phyloP scores from a whole-genome alignment of 2,888 invertebrate species.

The Melanophora roralis region DNA sequence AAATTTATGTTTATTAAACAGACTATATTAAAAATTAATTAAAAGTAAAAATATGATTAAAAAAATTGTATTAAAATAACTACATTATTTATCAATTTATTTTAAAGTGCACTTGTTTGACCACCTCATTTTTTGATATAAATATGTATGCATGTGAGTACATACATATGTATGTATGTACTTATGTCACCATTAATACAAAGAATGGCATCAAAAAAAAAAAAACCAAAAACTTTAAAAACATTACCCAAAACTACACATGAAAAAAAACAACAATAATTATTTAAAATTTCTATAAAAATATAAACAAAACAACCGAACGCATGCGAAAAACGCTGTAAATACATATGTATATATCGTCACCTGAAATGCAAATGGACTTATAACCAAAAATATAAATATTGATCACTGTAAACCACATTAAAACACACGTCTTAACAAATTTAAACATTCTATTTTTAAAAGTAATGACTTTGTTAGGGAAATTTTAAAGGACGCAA shows the following conservation, averaged over 20 bases:
- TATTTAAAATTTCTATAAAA: neutral
- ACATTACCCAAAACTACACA: slow-evolving; percentile 45
- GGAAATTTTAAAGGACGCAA: too few species aligned
- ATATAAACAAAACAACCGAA: slow-evolving; percentile 34
- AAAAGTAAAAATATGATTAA: neutral
- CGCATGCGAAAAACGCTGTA: neutral
- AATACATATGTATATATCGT: too few species aligned
- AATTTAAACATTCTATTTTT: too few species aligned
- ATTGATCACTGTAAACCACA: too few species aligned
- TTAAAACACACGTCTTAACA: too few species aligned
- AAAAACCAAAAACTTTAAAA: slow-evolving; percentile 56
- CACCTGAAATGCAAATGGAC: too few species aligned
- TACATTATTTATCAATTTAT: slow-evolving; percentile 70
- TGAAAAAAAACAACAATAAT: slow-evolving; percentile 10
- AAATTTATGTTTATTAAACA: neutral
- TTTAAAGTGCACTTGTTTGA: slow-evolving; percentile 74
- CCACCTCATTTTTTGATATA: slow-evolving; percentile 71
- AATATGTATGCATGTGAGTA: too few species aligned
- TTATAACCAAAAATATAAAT: too few species aligned
- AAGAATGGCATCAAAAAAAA: slow-evolving; percentile 56
- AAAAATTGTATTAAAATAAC: neutral
- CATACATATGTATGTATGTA: too few species aligned
- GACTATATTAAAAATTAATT: neutral
- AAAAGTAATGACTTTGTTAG: too few species aligned
- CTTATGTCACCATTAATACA: slow-evolving; percentile 68